phyloP scores from a whole-genome alignment of 2,797 vertebrate genomes.

The Spinus pinus region DNA sequence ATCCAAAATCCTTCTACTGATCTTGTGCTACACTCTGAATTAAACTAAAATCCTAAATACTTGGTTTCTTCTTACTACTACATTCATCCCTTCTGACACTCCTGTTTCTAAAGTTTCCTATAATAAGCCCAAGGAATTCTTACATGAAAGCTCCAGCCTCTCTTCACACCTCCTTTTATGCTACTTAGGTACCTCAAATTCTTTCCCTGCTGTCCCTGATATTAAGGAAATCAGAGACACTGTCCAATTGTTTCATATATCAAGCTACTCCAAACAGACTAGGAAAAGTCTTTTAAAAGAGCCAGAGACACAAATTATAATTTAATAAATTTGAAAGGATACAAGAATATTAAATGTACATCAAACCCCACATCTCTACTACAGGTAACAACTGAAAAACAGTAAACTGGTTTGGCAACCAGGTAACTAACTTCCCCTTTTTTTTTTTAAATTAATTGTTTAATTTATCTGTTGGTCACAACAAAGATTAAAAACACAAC shows the following conservation, averaged over 20 bases:
- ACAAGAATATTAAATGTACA: not conserved
- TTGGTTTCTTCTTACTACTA: not conserved
- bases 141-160: not conserved
- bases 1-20: not conserved
- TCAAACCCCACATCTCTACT: not conserved
- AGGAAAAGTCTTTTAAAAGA: not conserved
- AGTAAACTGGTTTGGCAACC: not conserved
- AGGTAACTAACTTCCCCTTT: not conserved
- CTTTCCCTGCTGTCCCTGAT: not conserved
- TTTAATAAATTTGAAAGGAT: not conserved
- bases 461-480: not conserved
- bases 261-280: not conserved
- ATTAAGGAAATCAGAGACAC: not conserved
- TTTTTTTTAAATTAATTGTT: not conserved
- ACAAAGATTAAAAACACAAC: not conserved
- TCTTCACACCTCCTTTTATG: not conserved
- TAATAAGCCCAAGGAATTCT: not conserved
- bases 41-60: not conserved
- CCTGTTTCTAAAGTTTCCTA: not conserved
- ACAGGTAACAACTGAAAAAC: not conserved
- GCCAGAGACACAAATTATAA: not conserved
- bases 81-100: not conserved
- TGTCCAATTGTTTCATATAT: not conserved
- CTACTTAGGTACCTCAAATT: not conserved
- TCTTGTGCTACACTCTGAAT: not conserved